phyloP scores from a whole-genome alignment of 2,888 invertebrate species.

The Andrena hattorfiana region DNA sequence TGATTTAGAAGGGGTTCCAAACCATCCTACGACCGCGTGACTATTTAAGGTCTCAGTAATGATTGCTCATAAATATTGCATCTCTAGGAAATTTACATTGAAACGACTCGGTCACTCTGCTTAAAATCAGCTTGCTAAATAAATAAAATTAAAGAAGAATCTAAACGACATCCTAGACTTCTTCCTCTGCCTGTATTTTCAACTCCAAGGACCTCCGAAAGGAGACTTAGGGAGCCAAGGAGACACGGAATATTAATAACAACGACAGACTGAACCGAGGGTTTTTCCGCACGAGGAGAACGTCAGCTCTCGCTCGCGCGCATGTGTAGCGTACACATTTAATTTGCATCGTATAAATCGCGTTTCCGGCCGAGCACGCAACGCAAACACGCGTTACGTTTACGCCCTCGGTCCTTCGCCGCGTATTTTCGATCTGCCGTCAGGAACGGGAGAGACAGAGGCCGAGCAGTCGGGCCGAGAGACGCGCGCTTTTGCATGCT shows the following conservation, averaged over 20 bases:
- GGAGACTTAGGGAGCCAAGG: not conserved
- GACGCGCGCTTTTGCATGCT: constrained; percentile 63
- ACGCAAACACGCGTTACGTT: constrained; percentile 82
- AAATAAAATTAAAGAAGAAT: not conserved
- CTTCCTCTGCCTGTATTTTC: not conserved
- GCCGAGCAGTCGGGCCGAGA: constrained; percentile 41
- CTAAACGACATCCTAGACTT: not conserved
- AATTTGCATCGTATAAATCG: constrained; percentile 84
- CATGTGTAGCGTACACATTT: constrained; percentile 73
- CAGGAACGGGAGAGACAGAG: constrained; percentile 45
- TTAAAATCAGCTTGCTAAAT: not conserved
- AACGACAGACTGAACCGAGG: constrained; percentile 43
- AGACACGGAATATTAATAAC: constrained; percentile 25
- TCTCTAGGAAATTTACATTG: not conserved
- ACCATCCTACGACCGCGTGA: constrained; percentile 74
- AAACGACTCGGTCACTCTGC: not conserved
- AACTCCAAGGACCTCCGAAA: not conserved
- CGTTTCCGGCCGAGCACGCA: constrained; percentile 83
- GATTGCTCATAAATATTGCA: constrained; percentile 45
- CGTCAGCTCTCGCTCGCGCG: constrained; percentile 34
- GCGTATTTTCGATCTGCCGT: constrained; percentile 53
- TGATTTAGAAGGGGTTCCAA: constrained; percentile 75
- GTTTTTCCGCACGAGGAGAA: constrained; percentile 28
- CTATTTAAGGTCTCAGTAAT: constrained; percentile 79
- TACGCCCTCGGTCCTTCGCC: constrained; percentile 73